Evolutionary conservation across 1,140 invertebrate genomes (phyloP).

Genomic region (Pygmarrhopalites habei): DNA sequence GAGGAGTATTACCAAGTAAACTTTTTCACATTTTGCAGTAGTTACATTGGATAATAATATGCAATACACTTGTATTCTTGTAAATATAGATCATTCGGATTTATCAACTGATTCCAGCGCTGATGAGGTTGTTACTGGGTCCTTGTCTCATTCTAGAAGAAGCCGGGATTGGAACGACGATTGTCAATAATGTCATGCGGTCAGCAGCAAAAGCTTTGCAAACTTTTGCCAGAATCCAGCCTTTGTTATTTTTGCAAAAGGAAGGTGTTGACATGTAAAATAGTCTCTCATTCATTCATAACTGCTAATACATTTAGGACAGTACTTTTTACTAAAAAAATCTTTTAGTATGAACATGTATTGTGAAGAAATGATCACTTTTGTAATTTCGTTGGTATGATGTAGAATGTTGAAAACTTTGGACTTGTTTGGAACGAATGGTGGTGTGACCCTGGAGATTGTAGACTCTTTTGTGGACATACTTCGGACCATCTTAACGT

Average conservation of each 20-base stretch:
- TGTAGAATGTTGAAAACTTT: constrained; percentile 4
- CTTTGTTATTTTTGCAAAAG: background rate
- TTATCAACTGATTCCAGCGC: constrained; percentile 1
- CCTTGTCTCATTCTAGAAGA: constrained; percentile 1
- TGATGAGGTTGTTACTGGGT: background rate
- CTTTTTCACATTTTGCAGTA: background rate
- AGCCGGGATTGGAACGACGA: too few relatives aligned
- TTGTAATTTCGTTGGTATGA: too few relatives aligned
- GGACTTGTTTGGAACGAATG: background rate
- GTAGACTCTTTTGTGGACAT: constrained; percentile 1
- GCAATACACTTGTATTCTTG: background rate
- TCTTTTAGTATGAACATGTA: background rate
- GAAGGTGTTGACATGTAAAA: background rate
- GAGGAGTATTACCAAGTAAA: background rate
- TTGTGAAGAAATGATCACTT: too few relatives aligned
- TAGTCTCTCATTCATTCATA: too few relatives aligned
- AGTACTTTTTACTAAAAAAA: background rate
- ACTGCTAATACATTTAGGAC: background rate
- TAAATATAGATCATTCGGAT: background rate
- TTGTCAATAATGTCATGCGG: background rate
- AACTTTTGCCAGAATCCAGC: background rate
- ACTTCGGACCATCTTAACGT: background rate
- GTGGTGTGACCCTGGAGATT: background rate
- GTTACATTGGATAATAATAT: background rate
- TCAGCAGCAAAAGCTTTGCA: background rate